phyloP scores from a whole-genome alignment of 2,113 vertebrate species.

The Nibea coibor region DNA sequence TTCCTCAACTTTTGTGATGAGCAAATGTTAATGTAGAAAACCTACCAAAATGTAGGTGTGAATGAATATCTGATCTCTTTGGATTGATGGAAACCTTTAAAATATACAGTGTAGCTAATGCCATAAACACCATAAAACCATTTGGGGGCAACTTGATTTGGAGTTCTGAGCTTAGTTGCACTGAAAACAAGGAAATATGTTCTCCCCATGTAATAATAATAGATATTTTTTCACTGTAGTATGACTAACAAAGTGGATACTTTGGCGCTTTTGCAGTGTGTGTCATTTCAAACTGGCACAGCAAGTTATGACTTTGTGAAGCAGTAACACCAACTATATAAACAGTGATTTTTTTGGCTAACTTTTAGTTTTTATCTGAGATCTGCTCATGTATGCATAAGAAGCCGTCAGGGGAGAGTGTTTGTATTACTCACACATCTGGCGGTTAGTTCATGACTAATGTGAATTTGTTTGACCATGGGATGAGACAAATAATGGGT shows the following conservation, averaged over 20 bases:
- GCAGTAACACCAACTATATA: constrained; percentile 23
- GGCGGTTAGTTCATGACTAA: constrained; percentile 60
- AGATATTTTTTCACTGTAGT: background rate
- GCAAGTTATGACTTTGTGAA: constrained; percentile 8
- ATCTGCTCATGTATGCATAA: constrained; percentile 38
- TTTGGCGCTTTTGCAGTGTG: background rate
- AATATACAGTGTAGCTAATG: background rate
- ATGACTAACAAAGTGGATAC: background rate
- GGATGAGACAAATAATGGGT: constrained; percentile 40
- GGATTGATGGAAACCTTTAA: background rate
- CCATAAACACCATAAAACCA: background rate
- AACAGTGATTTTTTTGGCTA: constrained; percentile 51
- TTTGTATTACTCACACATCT: constrained; percentile 54
- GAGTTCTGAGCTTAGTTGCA: background rate
- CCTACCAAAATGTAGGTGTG: no score
- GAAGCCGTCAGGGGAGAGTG: constrained; percentile 9
- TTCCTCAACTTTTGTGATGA: no score
- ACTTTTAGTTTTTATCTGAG: constrained; percentile 25
- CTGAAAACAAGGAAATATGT: background rate
- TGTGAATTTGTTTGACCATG: constrained; percentile 46
- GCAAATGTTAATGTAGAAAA: no score
- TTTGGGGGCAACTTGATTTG: background rate
- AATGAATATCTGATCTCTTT: background rate
- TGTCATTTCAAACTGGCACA: constrained; percentile 16
- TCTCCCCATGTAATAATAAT: background rate